These are phyloP conservation scores for Rhabdomys dilectus DNA, from an alignment of 2,113 vertebrate species.

Conservation along the genomic window DNA sequence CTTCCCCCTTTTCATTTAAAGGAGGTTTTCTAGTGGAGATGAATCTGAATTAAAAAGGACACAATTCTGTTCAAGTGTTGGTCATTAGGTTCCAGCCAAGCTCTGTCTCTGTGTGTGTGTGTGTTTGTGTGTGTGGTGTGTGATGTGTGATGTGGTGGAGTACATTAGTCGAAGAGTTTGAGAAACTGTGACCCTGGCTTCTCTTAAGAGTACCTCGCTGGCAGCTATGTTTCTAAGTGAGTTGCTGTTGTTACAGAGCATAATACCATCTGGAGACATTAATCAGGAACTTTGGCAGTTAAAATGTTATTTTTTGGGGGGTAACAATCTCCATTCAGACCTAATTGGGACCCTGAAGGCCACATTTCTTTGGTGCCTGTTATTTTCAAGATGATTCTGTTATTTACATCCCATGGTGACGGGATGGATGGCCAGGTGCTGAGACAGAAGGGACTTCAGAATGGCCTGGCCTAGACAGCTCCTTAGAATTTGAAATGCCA, in stretches of 20 bases:
- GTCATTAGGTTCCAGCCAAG: constrained; percentile 64
- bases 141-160: constrained; percentile 49
- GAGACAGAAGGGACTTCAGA: constrained; percentile 26
- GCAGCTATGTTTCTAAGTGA: constrained; percentile 45
- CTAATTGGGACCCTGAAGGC: constrained; percentile 17
- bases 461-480: background rate
- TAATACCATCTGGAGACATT: constrained; percentile 58
- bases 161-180: constrained; percentile 57
- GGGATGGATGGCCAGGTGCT: constrained; percentile 32
- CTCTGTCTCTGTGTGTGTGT: background rate
- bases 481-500: constrained; percentile 39
- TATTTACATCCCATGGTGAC: background rate
- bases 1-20: constrained; percentile 62
- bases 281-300: constrained; percentile 41
- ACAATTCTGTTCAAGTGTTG: constrained; percentile 64
- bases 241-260: constrained; percentile 43
- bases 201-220: constrained; percentile 55
- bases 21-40: constrained; percentile 66
- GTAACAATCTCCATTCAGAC: background rate
- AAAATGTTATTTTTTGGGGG: background rate
- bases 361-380: constrained; percentile 21
- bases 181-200: constrained; percentile 39
- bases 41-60: constrained; percentile 68
- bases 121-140: background rate
- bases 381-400: constrained; percentile 20